Conservation (phyloP, 2,113 vertebrate genomes). For the Bagarius yarrelli region DNA sequence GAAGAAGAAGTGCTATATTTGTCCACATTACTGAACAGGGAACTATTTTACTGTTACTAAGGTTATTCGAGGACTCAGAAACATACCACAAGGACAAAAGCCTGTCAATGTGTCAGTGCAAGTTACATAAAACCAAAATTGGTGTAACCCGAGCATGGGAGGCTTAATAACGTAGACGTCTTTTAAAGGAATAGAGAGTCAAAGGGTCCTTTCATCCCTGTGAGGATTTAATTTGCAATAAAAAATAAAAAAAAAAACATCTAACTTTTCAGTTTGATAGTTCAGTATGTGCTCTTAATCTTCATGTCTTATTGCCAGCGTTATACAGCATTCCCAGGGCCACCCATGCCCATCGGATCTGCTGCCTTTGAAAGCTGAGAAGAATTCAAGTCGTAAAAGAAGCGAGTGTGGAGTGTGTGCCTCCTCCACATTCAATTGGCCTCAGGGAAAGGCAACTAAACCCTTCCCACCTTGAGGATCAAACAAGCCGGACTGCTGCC, state of each 20-base stretch:
- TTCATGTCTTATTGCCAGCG: slow-evolving; percentile 17
- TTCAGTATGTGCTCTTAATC: slow-evolving; percentile 12
- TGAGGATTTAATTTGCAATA: slow-evolving; percentile 47
- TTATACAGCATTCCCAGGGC: slow-evolving; percentile 46
- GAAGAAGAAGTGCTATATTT: slow-evolving; percentile 86
- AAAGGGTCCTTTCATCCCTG: slow-evolving; percentile 32
- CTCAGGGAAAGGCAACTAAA: slow-evolving; percentile 49
- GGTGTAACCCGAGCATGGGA: slow-evolving; percentile 48
- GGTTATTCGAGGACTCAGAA: slow-evolving; percentile 45
- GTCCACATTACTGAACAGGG: slow-evolving; percentile 74
- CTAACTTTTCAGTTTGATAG: slow-evolving; percentile 43
- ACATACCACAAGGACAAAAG: slow-evolving; percentile 57
- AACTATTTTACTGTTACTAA: slow-evolving; percentile 69
- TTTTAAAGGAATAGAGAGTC: slow-evolving; percentile 32
- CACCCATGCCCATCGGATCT: slow-evolving; percentile 50
- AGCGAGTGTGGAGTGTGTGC: slow-evolving; percentile 7
- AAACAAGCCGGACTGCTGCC: slow-evolving; percentile 30
- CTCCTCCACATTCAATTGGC: slow-evolving; percentile 51
- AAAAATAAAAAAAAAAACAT: slow-evolving; percentile 12
- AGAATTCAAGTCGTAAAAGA: slow-evolving; percentile 58
- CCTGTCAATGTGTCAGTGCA: slow-evolving; percentile 67
- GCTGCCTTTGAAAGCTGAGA: slow-evolving; percentile 52
- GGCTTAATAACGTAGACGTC: slow-evolving; percentile 24
- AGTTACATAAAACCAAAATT: slow-evolving; percentile 49
- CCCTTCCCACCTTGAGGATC: slow-evolving; percentile 43